Conservation (phyloP, 1,140 invertebrate species). For the Mylabris phalerata region DNA sequence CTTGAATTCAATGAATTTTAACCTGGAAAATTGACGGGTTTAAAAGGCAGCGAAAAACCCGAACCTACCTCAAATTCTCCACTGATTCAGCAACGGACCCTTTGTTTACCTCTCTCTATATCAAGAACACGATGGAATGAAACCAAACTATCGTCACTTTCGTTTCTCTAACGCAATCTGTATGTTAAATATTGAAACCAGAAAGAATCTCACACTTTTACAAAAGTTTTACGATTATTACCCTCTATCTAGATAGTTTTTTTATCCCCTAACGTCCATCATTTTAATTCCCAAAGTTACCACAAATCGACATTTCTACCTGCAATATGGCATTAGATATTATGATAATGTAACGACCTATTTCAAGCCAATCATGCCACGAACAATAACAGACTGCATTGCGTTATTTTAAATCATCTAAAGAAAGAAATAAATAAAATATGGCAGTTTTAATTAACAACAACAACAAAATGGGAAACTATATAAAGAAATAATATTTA, state of each 20-base stretch:
- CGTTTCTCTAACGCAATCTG: too few relatives aligned
- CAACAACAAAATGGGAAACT: neutral
- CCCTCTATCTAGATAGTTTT: neutral
- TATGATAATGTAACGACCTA: conserved; percentile 32
- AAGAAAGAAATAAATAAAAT: neutral
- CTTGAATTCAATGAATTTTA: too few relatives aligned
- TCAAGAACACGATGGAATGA: too few relatives aligned
- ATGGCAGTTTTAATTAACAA: neutral
- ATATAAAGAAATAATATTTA: neutral
- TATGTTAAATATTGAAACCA: neutral
- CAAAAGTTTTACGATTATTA: conserved; percentile 14
- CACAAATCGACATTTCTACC: conserved; percentile 24
- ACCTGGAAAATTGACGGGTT: too few relatives aligned
- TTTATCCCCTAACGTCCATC: neutral
- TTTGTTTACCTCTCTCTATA: too few relatives aligned
- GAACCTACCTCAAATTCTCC: too few relatives aligned
- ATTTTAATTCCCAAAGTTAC: conserved; percentile 3
- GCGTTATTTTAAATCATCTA: conserved; percentile 8
- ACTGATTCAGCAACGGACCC: too few relatives aligned
- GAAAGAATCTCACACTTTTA: conserved; percentile 14
- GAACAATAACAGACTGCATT: conserved; percentile 16
- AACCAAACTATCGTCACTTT: too few relatives aligned
- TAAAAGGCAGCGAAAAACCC: too few relatives aligned
- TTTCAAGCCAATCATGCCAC: conserved; percentile 31
- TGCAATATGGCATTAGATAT: conserved; percentile 25